Evolutionary conservation across 2,888 invertebrate genomes (phyloP), one percentile per base, ranked within the genome.

Genomic region (Agrenia bidenticulata): DNA sequence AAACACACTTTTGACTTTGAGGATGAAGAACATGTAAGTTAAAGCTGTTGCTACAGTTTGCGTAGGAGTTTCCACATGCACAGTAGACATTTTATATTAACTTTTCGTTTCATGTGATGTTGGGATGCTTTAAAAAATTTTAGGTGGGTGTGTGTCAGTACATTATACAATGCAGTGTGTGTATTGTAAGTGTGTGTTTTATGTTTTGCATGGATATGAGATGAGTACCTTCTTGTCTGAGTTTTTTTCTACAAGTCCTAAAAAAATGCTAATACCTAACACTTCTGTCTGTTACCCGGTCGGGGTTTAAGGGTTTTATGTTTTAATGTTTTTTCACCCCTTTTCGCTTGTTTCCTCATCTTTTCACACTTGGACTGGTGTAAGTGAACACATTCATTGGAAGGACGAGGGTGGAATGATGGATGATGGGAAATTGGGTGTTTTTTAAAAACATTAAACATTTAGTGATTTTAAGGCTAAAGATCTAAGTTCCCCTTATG

Each of bases 341-440:
- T 51, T 51, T 23, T 24, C 51, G 23, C 23, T 51, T 51, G 24
- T 51, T 51, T 51, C 51, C 51, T 51, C 51, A 51, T 51, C 51
- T 51, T 51, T 51, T 51, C 51, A 51, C 51, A 51, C 51, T 19
- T 51, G 2, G 24, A 51, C 51, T 51, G 7, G 24, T 51, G 51
- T 23, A 45, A 15, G 17, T 5, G n/a, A 45, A 45, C 17, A 45
- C 45, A 45, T 15, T 45, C 9, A 32, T 4, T 4, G 11, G 32
- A 11, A 32, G 32, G 11, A 11, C 5, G 32, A 32, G 51, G 51
- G 51, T 23, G 19, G 51, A 51, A 51, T 51, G 51, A 51, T 51
- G 24, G 51, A 51, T 51, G 51, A 51, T 13, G 11, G 13, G 5
- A 24, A 51, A 51, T 51, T 51, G 24, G 32, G 32, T 32, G 32